Percentiles rank a stretch among this genome's conserved stretches.
Evolutionary conservation across 2,888 invertebrate genomes (phyloP).

Genomic region (Ophonus ardosiacus): DNA sequence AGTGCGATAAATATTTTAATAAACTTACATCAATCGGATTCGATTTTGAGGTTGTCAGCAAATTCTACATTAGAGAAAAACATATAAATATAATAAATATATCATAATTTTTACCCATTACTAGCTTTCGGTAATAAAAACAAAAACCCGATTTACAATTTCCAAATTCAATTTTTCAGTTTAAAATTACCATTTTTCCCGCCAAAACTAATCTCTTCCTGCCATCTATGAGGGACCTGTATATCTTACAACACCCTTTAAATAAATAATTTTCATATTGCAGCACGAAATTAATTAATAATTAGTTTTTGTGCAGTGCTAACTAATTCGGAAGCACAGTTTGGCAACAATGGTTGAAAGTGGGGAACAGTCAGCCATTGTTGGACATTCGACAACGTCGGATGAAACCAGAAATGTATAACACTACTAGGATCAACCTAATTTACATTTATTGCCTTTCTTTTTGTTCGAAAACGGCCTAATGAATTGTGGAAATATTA

Average conservation of each 20-base stretch:
- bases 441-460: constrained; percentile 55
- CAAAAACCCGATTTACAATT: neutral
- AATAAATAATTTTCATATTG: constrained; percentile 46
- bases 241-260: constrained; percentile 28
- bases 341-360: constrained; percentile 30
- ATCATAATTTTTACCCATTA: no score
- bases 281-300: constrained; percentile 34
- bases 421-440: constrained; percentile 59
- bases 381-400: neutral
- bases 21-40: neutral
- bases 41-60: neutral
- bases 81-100: neutral
- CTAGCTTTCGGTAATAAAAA: neutral
- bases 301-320: constrained; percentile 59
- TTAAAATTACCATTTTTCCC: neutral
- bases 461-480: constrained; percentile 44
- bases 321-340: constrained; percentile 59
- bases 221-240: neutral
- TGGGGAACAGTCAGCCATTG: neutral
- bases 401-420: constrained; percentile 10
- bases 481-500: constrained; percentile 14
- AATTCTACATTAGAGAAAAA: neutral
- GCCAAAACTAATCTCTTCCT: neutral
- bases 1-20: neutral
- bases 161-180: neutral